Percentiles rank a stretch among this genome's conserved stretches.
Conservation (phyloP, 2,113 vertebrate species). For the Vombatus ursinus region DNA sequence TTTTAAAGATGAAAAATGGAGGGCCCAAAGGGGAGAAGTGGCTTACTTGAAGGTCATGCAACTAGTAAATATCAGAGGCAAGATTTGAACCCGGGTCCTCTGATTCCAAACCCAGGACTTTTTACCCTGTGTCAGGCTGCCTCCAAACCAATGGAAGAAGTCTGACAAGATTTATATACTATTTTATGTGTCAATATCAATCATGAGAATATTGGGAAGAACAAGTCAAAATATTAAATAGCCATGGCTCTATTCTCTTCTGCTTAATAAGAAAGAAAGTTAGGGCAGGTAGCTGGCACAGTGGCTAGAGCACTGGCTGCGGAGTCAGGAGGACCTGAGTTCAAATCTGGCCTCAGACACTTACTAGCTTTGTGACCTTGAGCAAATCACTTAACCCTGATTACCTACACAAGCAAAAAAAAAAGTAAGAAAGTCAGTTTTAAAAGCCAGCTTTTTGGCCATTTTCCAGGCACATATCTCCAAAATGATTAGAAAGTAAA, state of each 20-base stretch:
- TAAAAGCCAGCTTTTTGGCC: not conserved
- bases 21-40: not conserved
- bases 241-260: not conserved
- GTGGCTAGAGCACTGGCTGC: too few species aligned
- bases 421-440: not conserved
- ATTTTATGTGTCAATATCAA: not conserved
- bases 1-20: not conserved
- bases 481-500: not conserved
- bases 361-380: too few species aligned
- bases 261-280: slow-evolving; percentile 15
- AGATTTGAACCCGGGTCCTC: not conserved
- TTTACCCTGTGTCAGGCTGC: not conserved
- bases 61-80: not conserved
- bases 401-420: too few species aligned
- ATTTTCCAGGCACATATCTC: not conserved
- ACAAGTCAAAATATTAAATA: not conserved
- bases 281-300: too few species aligned
- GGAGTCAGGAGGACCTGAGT: too few species aligned
- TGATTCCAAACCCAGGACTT: not conserved
- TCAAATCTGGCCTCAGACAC: too few species aligned
- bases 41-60: not conserved
- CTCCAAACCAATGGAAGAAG: slow-evolving; percentile 55
- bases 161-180: not conserved
- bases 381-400: too few species aligned
- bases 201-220: not conserved